Evolutionary conservation across 2,888 invertebrate species (phyloP), one percentile per base, ranked within the genome.

Genomic region (Cataglyphis altisquamis): DNA sequence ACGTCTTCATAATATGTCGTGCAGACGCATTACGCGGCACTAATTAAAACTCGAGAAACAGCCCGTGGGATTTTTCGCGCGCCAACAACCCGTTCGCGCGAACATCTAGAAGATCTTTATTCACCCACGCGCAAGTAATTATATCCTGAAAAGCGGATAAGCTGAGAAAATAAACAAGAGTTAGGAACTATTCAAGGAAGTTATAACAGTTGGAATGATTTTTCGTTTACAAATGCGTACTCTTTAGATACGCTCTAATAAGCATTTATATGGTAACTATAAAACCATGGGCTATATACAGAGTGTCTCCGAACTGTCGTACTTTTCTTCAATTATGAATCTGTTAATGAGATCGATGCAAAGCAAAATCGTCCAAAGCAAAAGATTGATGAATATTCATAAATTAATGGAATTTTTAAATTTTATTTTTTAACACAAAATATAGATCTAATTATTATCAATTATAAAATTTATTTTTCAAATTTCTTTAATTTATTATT

Each of bases 61-160:
- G 52, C 15, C 25, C 41, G 67, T 18, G 25, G 15, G 39, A 82
- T 78, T 64, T 77, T 75, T 77, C 32, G 39, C 72, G 36, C 60
- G 52, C 60, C 57, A 64, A 70, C 63, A 68, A 80, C 82, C n/a
- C 64, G 60, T 72, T 62, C 57, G 55, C 55, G 55, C 21, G 66
- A 83, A 83, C 68, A 74, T 77, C 78, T 52, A 25, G 41, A 81
- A 48, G 70, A 75, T 62, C 84, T 68, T 82, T 55, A 77, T 41
- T 84, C 86, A 87, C 87, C 89, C 78, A 87, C 84, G 88, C 86
- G n/a, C 32, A 84, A 84, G 70, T 84, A 84, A 81, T 88, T 87
- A 82, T 78, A 74, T 75, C 84, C 83, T 87, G 64, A 64, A 84
- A 83, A 81, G 41, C 45, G 39, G 29, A 52, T 66, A 72, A 52